Conservation (phyloP, 1,140 invertebrate species). For the Coelopa frigida region DNA sequence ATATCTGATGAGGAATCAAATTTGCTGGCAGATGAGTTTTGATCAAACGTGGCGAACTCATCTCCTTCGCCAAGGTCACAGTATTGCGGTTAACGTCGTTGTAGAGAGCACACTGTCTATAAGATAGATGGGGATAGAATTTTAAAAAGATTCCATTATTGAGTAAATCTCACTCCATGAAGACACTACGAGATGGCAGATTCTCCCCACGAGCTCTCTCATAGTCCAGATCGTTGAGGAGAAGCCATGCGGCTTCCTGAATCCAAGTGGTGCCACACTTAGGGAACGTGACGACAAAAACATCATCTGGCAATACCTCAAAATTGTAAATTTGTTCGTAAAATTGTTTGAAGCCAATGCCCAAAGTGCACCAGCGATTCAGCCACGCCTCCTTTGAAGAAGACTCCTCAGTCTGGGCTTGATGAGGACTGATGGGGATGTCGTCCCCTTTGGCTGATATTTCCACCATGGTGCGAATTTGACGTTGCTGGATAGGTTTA, state of each 20-base stretch:
- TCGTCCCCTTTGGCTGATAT: no score
- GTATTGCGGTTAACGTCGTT: constrained; percentile 18
- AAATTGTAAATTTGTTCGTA: constrained; percentile 3
- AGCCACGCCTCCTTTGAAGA: constrained; percentile 2
- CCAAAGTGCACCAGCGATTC: not conserved
- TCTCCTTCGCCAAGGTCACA: constrained; percentile 28
- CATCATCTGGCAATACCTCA: constrained; percentile 42
- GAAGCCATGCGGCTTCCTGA: constrained; percentile 57
- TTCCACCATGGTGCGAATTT: no score
- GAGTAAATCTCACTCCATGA: constrained; percentile 42
- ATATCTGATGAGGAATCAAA: constrained; percentile 52
- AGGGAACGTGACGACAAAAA: constrained; percentile 47
- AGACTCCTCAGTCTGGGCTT: no score
- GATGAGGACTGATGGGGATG: no score
- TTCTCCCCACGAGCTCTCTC: constrained; percentile 40
- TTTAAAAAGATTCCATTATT: not conserved
- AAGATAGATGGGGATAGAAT: no score
- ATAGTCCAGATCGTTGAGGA: constrained; percentile 51
- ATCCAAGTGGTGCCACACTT: constrained; percentile 55
- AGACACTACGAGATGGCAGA: constrained; percentile 50
- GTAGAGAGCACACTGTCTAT: not conserved
- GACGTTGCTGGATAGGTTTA: no score
- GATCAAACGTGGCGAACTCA: constrained; percentile 50
- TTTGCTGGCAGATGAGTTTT: constrained; percentile 62
- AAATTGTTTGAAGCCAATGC: not conserved